Conservation (phyloP, 2,888 invertebrate genomes). For the Leucophenga maculata region DNA sequence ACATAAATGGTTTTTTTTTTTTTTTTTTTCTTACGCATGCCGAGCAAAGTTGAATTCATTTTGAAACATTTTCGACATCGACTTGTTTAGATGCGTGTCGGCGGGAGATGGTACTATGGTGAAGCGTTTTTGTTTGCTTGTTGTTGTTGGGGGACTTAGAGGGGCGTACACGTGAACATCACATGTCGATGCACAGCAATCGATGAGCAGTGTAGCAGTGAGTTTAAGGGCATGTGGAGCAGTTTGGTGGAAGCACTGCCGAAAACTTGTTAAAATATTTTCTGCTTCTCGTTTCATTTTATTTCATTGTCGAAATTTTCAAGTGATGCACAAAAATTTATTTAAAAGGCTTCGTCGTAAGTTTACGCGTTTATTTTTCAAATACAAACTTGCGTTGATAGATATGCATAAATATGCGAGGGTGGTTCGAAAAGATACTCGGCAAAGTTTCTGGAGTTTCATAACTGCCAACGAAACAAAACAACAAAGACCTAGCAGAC, state of each 20-base stretch:
- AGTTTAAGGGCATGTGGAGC: not conserved
- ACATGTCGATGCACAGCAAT: conserved; percentile 1
- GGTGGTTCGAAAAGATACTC: too few species aligned
- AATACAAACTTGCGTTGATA: conserved; percentile 4
- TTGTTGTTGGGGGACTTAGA: not conserved
- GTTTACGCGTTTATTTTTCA: not conserved
- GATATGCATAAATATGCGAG: not conserved
- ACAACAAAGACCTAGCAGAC: too few species aligned
- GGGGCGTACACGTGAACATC: conserved; percentile 25
- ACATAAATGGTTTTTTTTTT: conserved; percentile 1
- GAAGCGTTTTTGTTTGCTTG: not conserved
- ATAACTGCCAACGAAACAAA: too few species aligned
- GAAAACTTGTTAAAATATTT: conserved; percentile 10
- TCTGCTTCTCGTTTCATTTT: not conserved
- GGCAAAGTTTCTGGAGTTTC: too few species aligned
- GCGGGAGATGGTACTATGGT: not conserved
- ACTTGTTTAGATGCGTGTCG: conserved; percentile 13
- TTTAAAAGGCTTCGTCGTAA: not conserved
- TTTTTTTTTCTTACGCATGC: conserved; percentile 22
- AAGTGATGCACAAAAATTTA: not conserved
- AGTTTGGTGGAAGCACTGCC: not conserved
- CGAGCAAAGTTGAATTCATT: conserved; percentile 15
- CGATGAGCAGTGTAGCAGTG: too few species aligned
- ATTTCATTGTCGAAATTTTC: conserved; percentile 16
- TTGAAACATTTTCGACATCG: not conserved